phyloP scores from a whole-genome alignment of 2,113 vertebrate species.

The Machaerirhynchus nigripectus region DNA sequence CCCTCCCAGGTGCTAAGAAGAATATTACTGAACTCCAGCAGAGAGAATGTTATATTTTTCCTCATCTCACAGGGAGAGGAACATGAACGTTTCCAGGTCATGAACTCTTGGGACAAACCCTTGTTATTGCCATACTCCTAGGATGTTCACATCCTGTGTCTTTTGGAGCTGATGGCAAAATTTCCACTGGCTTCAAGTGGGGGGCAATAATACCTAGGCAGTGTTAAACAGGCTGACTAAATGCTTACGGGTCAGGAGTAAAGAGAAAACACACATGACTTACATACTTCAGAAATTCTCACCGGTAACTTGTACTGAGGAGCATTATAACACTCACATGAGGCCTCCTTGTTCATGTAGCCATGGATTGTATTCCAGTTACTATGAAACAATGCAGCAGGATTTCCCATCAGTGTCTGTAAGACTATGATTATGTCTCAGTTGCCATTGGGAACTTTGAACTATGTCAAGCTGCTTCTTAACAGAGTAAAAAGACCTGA shows the following conservation, averaged over 20 bases:
- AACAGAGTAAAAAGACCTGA: slow-evolving; percentile 34
- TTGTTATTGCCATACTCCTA: not conserved
- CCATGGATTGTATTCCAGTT: not conserved
- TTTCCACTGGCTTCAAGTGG: not conserved
- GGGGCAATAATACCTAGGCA: not conserved
- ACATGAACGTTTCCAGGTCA: not conserved
- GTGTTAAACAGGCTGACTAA: slow-evolving; percentile 2
- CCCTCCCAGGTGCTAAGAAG: slow-evolving; percentile 59
- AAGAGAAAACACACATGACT: not conserved
- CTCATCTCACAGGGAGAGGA: not conserved
- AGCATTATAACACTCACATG: not conserved
- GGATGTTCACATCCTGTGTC: not conserved
- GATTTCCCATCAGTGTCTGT: not conserved
- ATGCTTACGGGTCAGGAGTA: not conserved
- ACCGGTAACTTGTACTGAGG: not conserved
- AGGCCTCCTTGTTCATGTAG: slow-evolving; percentile 12
- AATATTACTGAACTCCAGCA: not conserved
- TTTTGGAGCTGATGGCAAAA: not conserved
- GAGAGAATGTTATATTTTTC: slow-evolving; percentile 13
- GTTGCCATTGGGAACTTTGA: not conserved
- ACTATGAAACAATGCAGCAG: not conserved
- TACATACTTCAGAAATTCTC: slow-evolving; percentile 24
- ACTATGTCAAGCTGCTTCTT: not conserved
- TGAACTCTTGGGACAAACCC: not conserved
- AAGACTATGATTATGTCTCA: not conserved